Conservation (phyloP, 2,113 vertebrate species). For the Bothrops jararaca region DNA sequence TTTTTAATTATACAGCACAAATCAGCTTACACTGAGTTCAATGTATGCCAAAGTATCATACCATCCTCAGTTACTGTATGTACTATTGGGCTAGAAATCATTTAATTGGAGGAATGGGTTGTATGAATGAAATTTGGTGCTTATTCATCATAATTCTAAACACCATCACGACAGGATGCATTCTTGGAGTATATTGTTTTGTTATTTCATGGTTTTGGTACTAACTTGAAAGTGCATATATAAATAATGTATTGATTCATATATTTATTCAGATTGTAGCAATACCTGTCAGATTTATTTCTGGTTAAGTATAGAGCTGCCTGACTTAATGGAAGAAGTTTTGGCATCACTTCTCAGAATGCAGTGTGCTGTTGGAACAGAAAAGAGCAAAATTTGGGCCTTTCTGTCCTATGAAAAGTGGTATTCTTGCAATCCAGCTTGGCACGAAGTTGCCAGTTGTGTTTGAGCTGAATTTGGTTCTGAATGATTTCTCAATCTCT, state of each 20-base stretch:
- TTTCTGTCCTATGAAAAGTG: background rate
- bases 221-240: background rate
- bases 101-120: background rate
- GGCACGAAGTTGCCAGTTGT: background rate
- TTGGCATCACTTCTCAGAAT: background rate
- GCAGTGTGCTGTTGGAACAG: background rate
- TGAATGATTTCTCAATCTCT: background rate
- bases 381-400: background rate
- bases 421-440: background rate
- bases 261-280: constrained; percentile 2
- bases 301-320: background rate
- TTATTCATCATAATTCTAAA: background rate
- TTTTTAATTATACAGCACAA: background rate
- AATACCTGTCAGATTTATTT: background rate
- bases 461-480: background rate
- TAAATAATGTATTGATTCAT: background rate
- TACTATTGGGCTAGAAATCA: background rate
- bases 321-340: background rate
- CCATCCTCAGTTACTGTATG: background rate
- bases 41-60: background rate
- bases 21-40: background rate
- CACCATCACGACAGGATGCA: background rate
- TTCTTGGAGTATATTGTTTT: background rate
- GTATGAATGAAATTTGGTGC: background rate
- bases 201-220: background rate